phyloP scores from a whole-genome alignment of 2,888 invertebrate genomes.

The Atherix ibis region DNA sequence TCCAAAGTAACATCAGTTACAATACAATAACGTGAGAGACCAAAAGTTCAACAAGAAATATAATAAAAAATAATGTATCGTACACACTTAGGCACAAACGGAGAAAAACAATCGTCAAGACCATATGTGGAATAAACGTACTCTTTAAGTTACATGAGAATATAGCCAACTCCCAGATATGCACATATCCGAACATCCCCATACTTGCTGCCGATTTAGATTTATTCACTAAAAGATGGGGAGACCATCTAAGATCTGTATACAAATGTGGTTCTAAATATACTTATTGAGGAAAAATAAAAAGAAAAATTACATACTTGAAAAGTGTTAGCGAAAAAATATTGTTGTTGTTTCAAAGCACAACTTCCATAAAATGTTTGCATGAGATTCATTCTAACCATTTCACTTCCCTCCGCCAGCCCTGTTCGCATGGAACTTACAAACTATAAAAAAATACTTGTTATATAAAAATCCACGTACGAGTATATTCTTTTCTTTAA shows the following conservation, averaged over 20 bases:
- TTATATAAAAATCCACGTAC: constrained; percentile 5
- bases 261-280: too few species aligned
- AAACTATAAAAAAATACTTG: constrained; percentile 5
- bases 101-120: too few species aligned
- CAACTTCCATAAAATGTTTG: too few species aligned
- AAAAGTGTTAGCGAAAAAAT: too few species aligned
- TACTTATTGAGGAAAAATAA: too few species aligned
- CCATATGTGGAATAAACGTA: neutral
- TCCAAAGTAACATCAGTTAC: constrained; percentile 1
- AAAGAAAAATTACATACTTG: too few species aligned
- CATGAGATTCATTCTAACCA: too few species aligned
- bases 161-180: too few species aligned
- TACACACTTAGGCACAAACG: too few species aligned
- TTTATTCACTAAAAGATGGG: constrained; percentile 1
- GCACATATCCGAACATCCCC: neutral
- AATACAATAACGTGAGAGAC: constrained; percentile 6
- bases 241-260: neutral
- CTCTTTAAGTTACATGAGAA: neutral
- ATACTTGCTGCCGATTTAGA: constrained; percentile 1
- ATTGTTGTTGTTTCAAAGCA: too few species aligned
- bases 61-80: constrained; percentile 10
- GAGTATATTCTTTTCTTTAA: neutral
- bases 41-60: constrained; percentile 10
- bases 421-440: too few species aligned
- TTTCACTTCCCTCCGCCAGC: too few species aligned